Evolutionary conservation across 2,797 vertebrate genomes (phyloP).

Genomic region (Apogon talboti): DNA sequence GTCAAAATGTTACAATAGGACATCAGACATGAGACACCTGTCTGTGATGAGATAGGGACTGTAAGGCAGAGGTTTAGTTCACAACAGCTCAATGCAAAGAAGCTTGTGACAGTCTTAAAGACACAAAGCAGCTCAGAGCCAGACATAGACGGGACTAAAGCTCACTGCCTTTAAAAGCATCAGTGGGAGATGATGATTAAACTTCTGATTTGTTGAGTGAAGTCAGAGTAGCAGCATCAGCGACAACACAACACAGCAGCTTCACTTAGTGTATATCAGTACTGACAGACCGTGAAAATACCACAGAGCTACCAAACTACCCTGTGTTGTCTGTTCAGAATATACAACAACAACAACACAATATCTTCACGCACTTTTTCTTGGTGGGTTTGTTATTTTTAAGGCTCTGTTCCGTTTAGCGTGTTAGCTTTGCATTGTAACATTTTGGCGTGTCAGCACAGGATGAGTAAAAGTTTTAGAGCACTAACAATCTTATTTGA

Average conservation of each 20-base stretch:
- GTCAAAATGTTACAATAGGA: neutral
- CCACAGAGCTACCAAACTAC: too few species aligned
- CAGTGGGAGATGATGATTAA: constrained; percentile 35
- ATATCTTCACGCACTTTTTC: too few species aligned
- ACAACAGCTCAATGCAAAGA: constrained; percentile 67
- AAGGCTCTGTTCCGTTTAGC: too few species aligned
- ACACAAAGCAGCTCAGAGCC: constrained; percentile 67
- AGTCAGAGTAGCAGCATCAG: constrained; percentile 1
- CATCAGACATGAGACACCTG: neutral
- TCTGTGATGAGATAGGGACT: constrained; percentile 17
- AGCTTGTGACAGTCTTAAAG: constrained; percentile 63
- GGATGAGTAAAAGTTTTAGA: too few species aligned
- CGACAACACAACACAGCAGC: neutral
- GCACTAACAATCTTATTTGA: too few species aligned
- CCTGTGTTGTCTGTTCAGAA: too few species aligned
- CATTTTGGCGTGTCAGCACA: too few species aligned
- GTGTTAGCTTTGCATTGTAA: too few species aligned
- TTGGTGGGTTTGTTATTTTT: too few species aligned
- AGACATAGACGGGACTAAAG: constrained; percentile 9
- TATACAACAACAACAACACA: too few species aligned
- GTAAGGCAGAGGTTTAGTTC: constrained; percentile 51
- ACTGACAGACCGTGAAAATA: too few species aligned
- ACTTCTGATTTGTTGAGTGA: constrained; percentile 22
- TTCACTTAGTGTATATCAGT: too few species aligned
- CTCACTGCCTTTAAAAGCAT: constrained; percentile 51